A percentile compares a stretch with the other conserved stretches of the same genome.
Evolutionary conservation across 1,140 invertebrate species (phyloP).

Genomic region (Sycophila sp.): DNA sequence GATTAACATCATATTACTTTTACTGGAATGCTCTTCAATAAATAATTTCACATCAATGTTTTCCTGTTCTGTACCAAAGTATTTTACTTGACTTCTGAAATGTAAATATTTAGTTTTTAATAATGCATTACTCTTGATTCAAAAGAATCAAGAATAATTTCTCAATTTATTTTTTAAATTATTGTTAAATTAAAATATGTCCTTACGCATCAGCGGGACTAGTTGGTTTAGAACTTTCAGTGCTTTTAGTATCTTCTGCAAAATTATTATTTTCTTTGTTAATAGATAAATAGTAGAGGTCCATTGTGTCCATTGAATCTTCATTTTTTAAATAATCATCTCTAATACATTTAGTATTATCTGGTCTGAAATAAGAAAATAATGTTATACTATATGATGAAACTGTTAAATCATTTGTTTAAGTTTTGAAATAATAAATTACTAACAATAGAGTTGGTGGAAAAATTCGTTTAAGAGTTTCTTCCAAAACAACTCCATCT

Average conservation of each 20-base stretch:
- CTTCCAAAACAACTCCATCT: slow-evolving; percentile 75
- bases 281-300: slow-evolving; percentile 72
- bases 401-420: neutral
- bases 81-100: slow-evolving; percentile 51
- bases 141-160: neutral
- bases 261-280: slow-evolving; percentile 65
- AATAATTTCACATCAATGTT: slow-evolving; percentile 72
- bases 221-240: slow-evolving; percentile 56
- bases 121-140: neutral
- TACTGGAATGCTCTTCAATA: slow-evolving; percentile 67
- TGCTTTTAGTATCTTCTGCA: slow-evolving; percentile 53
- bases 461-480: slow-evolving; percentile 72
- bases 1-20: slow-evolving; percentile 72
- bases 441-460: slow-evolving; percentile 69
- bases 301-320: slow-evolving; percentile 73
- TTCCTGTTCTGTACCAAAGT: slow-evolving; percentile 76
- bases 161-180: neutral
- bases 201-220: slow-evolving; percentile 49
- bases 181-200: neutral
- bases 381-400: neutral
- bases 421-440: slow-evolving; percentile 19
- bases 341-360: slow-evolving; percentile 58
- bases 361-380: slow-evolving; percentile 43
- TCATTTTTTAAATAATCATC: slow-evolving; percentile 64
- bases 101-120: neutral